Evolutionary conservation across 2,797 vertebrate species (phyloP).

Genomic region (Thunnus albacares): DNA sequence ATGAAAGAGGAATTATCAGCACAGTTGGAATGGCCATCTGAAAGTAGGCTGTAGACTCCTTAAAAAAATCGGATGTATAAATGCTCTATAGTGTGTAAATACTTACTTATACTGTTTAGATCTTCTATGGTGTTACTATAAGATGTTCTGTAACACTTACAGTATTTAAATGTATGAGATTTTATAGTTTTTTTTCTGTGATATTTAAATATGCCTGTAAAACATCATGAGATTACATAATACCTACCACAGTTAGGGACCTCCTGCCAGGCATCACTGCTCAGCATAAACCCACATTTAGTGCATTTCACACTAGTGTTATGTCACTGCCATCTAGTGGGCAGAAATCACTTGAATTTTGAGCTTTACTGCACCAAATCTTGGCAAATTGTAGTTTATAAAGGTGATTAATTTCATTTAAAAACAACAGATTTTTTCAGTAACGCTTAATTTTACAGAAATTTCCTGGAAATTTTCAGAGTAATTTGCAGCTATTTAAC

Average conservation of each 20-base stretch:
- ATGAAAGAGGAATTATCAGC: conserved; percentile 58
- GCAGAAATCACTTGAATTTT: conserved; percentile 2
- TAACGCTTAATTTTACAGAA: neutral
- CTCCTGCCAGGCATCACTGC: conserved; percentile 28
- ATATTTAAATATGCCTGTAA: neutral
- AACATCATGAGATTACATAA: conserved; percentile 52
- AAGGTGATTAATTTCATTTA: neutral
- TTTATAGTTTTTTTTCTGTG: neutral
- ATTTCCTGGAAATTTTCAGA: too few relatives aligned
- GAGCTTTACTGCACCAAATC: conserved; percentile 25
- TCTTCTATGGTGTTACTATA: neutral
- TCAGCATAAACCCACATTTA: conserved; percentile 3
- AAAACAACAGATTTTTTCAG: neutral
- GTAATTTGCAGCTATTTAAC: too few relatives aligned
- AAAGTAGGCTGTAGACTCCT: conserved; percentile 21
- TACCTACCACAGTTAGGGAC: neutral
- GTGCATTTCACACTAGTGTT: neutral
- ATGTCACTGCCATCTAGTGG: conserved; percentile 69
- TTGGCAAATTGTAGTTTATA: neutral
- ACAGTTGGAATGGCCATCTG: conserved; percentile 30
- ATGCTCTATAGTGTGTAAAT: neutral
- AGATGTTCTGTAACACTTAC: neutral
- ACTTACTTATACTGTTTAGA: neutral
- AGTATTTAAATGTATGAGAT: neutral
- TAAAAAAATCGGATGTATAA: conserved; percentile 8